Conservation (phyloP, 2,113 vertebrate genomes). For the Electrona antarctica region DNA sequence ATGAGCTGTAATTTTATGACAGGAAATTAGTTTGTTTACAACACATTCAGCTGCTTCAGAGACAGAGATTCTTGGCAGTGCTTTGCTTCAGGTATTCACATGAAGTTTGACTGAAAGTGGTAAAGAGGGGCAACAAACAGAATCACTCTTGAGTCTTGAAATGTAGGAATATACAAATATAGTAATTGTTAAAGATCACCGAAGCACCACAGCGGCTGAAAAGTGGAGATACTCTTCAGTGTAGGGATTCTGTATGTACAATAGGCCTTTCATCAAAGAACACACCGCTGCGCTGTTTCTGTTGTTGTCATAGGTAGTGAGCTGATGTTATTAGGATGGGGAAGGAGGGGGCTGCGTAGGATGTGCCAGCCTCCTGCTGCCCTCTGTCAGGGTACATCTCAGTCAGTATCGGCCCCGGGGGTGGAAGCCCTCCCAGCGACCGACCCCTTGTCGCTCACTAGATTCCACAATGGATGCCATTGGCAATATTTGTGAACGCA, state of each 20-base stretch:
- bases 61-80: conserved; percentile 35
- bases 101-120: conserved; percentile 21
- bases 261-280: too few species aligned
- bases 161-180: neutral
- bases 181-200: neutral
- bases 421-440: conserved; percentile 70
- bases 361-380: conserved; percentile 81
- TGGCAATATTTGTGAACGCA: conserved; percentile 87
- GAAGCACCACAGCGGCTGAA: neutral
- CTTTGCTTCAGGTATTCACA: conserved; percentile 43
- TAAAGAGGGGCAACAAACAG: conserved; percentile 17
- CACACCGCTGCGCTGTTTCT: too few species aligned
- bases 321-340: conserved; percentile 53
- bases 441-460: conserved; percentile 74
- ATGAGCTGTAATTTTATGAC: conserved; percentile 77
- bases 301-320: conserved; percentile 22
- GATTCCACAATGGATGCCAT: conserved; percentile 85
- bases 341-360: conserved; percentile 62
- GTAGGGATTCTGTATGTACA: too few species aligned
- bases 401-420: conserved; percentile 80
- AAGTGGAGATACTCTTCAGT: neutral
- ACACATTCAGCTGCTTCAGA: conserved; percentile 62
- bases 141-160: conserved; percentile 21
- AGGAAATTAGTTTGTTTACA: conserved; percentile 78
- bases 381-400: conserved; percentile 82